Base-by-base conservation (phyloP, 2,113 vertebrate species). In the Carlito syrichta region DNA sequence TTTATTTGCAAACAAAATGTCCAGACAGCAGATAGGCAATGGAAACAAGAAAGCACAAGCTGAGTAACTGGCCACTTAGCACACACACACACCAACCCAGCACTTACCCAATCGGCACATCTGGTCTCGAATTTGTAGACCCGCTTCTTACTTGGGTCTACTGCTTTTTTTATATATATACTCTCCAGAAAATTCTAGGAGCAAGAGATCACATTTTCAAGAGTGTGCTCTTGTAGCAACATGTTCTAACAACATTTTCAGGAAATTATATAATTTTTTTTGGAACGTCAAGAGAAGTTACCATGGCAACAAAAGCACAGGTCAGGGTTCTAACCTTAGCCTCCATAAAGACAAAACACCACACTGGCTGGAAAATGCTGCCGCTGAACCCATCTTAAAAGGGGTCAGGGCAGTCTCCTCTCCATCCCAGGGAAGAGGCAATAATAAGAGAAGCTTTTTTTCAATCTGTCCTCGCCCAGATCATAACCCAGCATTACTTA, bases 1-100 rank as follows among this genome's bases (percentile, higher is more conserved):
- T 92, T 88, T 82, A 87, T 89, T 94, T 60, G 91, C 93, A 95
- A 89, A 93, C 62, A 95, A 82, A 95, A 94, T 62, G 89, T 95
- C 63, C 96, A 96, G 54, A 96, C 10, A 79, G 38, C 69, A 94
- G 94, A 96, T 86, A 94, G 91, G 82, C 83, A 66, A 54, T 38
- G 77, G 73, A 76, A 95, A 95, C 30, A 69, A 74, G 63, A 87
- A 90, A 58, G 43, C 8, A n/a, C 35, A 50, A 76, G 66, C 7
- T 43, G 78, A 68, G 17, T 40, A 50, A 56, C 17, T 43, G 52
- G 82, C 79, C 16, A 20, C 38, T 66, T 78, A 20, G 27, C 32
- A 27, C 76, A 32, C 56, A n/a, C 38, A 77, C 43, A 52, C 19
- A 14, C 86, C 69, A 77, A 88, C 52, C 56, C 6, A n/a, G n/a